Evolutionary conservation across 2,113 vertebrate species (phyloP).

Genomic region (Spilogale gracilis): DNA sequence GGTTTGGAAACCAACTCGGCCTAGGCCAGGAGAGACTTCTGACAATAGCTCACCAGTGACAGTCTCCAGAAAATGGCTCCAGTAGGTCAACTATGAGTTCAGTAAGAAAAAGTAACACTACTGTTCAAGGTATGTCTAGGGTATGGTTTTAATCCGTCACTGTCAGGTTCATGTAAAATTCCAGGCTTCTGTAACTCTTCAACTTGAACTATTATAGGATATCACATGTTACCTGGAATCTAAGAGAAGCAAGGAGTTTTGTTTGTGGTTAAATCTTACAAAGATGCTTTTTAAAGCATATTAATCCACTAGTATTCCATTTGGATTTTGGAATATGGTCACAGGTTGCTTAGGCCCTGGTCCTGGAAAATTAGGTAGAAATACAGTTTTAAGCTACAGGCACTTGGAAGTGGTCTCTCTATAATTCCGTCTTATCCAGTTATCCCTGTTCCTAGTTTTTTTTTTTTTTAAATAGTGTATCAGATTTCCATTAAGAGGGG

Average conservation of each 20-base stretch:
- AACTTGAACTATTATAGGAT: conserved; percentile 53
- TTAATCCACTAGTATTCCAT: conserved; percentile 70
- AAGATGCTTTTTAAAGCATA: conserved; percentile 53
- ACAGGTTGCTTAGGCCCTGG: conserved; percentile 7
- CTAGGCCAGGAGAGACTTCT: conserved; percentile 34
- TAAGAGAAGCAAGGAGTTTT: conserved; percentile 57
- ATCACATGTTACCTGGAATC: conserved; percentile 50
- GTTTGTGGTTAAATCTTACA: conserved; percentile 54
- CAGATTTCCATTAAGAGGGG: background rate
- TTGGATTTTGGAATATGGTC: conserved; percentile 61
- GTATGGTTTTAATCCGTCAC: conserved; percentile 68
- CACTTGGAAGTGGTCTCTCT: background rate
- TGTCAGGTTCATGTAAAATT: conserved; percentile 62
- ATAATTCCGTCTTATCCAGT: conserved; percentile 7
- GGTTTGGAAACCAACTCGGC: conserved; percentile 52
- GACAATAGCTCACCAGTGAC: conserved; percentile 26
- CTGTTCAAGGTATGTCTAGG: conserved; percentile 58
- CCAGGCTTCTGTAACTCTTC: conserved; percentile 75
- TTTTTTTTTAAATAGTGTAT: background rate
- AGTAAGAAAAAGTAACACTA: conserved; percentile 73
- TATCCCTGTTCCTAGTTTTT: background rate
- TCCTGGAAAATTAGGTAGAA: conserved; percentile 66
- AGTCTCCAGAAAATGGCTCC: conserved; percentile 63
- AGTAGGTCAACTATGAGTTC: conserved; percentile 27
- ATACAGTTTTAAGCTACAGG: background rate